Percentiles rank a stretch among this genome's conserved stretches.
Conservation (phyloP, 2,888 invertebrate genomes). For the Micoletzkya japonica region DNA sequence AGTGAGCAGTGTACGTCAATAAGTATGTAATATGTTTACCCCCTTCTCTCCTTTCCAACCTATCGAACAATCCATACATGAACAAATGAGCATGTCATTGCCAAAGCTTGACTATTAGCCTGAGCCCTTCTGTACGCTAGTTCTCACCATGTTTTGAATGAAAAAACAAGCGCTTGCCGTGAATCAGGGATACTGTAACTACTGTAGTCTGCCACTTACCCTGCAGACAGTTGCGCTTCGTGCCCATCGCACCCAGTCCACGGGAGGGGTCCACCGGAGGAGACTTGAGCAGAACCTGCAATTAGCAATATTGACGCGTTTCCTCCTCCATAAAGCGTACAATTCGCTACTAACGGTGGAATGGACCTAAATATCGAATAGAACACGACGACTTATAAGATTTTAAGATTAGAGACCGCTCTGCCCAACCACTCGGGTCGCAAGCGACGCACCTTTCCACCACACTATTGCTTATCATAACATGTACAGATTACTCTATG, state of each 20-base stretch:
- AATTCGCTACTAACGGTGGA: no score
- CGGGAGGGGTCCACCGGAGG: constrained; percentile 56
- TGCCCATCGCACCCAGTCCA: constrained; percentile 60
- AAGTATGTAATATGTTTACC: no score
- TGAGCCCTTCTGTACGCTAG: no score
- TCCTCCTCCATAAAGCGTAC: no score
- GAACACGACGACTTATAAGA: background rate
- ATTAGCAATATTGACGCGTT: no score
- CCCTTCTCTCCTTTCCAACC: no score
- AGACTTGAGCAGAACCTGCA: constrained; percentile 37
- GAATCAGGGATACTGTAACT: background rate
- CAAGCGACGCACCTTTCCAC: no score
- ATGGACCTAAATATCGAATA: background rate
- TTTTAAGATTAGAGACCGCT: background rate
- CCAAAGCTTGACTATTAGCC: background rate
- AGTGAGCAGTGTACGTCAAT: no score
- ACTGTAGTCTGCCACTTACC: constrained; percentile 65
- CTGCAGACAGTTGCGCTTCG: constrained; percentile 90
- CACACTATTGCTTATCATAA: no score
- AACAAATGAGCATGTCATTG: background rate
- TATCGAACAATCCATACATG: background rate
- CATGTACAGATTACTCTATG: no score
- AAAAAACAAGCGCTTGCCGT: background rate
- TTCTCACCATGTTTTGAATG: no score
- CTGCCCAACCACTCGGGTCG: no score